Evolutionary conservation across 2,797 vertebrate genomes (phyloP).

Genomic region (Lepidocolaptes lacrymiger): DNA sequence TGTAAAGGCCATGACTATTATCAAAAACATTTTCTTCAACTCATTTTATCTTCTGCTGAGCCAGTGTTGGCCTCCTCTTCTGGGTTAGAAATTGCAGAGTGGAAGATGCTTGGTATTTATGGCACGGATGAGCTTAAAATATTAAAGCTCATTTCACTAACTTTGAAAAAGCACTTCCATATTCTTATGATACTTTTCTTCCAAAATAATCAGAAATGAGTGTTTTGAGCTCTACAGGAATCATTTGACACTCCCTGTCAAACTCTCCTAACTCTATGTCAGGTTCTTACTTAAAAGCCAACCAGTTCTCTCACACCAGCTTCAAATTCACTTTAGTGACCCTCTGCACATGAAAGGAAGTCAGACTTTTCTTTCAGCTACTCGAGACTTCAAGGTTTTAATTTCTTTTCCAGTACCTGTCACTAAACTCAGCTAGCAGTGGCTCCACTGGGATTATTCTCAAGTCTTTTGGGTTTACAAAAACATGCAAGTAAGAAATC

Average conservation of each 20-base stretch:
- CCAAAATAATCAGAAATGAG: not conserved
- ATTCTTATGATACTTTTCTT: not conserved
- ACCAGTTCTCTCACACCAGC: not conserved
- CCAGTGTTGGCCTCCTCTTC: not conserved
- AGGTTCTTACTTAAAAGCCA: not conserved
- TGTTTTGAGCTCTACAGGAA: not conserved
- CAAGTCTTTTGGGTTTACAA: not conserved
- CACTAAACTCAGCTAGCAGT: not conserved
- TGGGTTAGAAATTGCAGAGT: not conserved
- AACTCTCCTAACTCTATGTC: not conserved
- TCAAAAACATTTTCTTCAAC: not conserved
- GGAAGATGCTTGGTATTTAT: not conserved
- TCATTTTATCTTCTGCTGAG: not conserved
- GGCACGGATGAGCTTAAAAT: not conserved
- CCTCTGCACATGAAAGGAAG: not conserved
- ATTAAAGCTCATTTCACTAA: slow-evolving; percentile 1
- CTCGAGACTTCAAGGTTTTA: not conserved
- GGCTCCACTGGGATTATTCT: not conserved
- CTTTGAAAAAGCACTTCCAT: not conserved
- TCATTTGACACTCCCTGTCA: not conserved
- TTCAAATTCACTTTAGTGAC: slow-evolving; percentile 23
- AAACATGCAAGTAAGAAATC: not conserved
- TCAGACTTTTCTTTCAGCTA: not conserved
- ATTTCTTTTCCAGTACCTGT: not conserved
- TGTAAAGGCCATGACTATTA: not conserved